A percentile compares a stretch with the other conserved stretches of the same genome.
Evolutionary conservation across 2,113 vertebrate species (phyloP).

Genomic region (Girardinichthys multiradiatus): DNA sequence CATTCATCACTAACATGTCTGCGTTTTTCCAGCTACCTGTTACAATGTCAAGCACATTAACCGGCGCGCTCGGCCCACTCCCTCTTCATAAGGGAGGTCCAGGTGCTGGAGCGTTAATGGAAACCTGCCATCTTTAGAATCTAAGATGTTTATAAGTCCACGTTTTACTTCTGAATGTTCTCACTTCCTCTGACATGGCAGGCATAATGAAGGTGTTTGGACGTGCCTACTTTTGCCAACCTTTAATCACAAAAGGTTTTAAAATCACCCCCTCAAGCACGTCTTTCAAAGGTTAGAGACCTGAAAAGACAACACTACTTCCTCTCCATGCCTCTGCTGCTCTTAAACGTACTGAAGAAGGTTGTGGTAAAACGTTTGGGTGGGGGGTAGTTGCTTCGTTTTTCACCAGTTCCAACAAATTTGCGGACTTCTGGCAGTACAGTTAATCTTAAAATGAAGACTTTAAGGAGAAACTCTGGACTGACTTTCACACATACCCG

Average conservation of each 20-base stretch:
- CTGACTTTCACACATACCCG: conserved; percentile 7
- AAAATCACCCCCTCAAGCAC: not conserved
- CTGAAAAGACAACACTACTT: conserved; percentile 35
- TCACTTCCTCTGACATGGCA: not conserved
- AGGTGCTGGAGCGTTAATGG: not conserved
- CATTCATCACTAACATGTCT: not conserved
- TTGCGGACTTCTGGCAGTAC: not conserved
- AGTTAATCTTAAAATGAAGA: not conserved
- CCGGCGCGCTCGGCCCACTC: not conserved
- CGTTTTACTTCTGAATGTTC: not conserved
- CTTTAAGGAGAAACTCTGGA: conserved; percentile 25
- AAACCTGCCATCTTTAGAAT: not conserved
- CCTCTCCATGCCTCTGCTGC: conserved; percentile 15
- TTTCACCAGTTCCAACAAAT: conserved; percentile 16
- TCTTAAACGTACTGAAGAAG: conserved; percentile 11
- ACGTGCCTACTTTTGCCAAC: not conserved
- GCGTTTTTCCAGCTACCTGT: not conserved
- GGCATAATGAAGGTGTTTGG: not conserved
- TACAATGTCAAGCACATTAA: not conserved
- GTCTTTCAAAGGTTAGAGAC: not conserved
- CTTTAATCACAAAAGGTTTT: not conserved
- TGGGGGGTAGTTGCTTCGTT: not conserved
- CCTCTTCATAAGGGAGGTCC: not conserved
- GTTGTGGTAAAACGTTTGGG: not conserved
- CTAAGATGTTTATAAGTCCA: not conserved